A percentile compares a stretch with the other conserved stretches of the same genome.
Conservation (phyloP, 2,797 vertebrate genomes). For the Gymnothorax javanicus region DNA sequence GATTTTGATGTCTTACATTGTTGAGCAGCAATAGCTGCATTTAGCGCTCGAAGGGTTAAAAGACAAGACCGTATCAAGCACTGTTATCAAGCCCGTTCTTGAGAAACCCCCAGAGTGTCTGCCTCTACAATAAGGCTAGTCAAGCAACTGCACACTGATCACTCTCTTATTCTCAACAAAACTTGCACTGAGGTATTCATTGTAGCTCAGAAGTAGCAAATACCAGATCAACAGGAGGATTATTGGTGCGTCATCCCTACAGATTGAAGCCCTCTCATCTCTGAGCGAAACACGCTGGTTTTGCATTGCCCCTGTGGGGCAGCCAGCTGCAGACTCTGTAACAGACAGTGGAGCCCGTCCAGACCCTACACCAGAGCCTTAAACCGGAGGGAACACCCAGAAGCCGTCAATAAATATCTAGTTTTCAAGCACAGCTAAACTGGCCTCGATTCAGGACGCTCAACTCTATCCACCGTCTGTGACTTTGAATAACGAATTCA, state of each 20-base stretch:
- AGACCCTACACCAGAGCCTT: neutral
- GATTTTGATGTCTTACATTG: too few relatives aligned
- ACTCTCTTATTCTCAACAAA: neutral
- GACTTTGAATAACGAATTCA: neutral
- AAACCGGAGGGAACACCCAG: neutral
- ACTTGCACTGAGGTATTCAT: neutral
- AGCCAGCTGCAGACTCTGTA: neutral
- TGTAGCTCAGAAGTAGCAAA: neutral
- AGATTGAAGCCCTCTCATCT: neutral
- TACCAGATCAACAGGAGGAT: neutral
- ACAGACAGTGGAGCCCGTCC: neutral
- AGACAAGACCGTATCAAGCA: too few relatives aligned
- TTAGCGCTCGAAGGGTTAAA: too few relatives aligned
- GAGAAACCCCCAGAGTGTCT: too few relatives aligned
- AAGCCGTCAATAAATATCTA: neutral
- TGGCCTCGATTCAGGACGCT: neutral
- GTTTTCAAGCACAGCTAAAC: neutral
- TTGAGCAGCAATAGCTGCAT: too few relatives aligned
- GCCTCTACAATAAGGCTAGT: too few relatives aligned
- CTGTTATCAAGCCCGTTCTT: too few relatives aligned
- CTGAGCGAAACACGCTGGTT: neutral
- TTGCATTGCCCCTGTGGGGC: neutral
- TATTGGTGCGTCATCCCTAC: neutral
- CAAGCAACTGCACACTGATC: too few relatives aligned
- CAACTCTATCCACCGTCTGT: neutral